Percentiles rank a stretch among this genome's conserved stretches.
phyloP scores from a whole-genome alignment of 2,888 invertebrate genomes.

The Phyto melanocephala region DNA sequence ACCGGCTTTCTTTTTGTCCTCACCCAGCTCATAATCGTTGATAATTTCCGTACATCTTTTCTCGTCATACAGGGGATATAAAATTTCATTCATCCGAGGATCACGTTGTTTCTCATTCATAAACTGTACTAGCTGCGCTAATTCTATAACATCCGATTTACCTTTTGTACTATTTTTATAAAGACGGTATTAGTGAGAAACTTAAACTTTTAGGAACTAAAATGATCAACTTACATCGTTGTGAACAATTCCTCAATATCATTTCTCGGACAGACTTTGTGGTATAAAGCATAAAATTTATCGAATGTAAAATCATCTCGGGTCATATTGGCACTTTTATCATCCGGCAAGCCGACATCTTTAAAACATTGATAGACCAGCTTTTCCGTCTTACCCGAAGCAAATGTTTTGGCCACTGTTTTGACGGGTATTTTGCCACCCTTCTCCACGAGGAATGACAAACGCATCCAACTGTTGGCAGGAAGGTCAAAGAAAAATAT shows the following conservation, averaged over 20 bases:
- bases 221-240: constrained; percentile 92
- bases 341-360: constrained; percentile 95
- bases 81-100: constrained; percentile 98
- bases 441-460: constrained; percentile 95
- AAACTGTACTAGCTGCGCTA: constrained; percentile 94
- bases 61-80: constrained; percentile 97
- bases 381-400: constrained; percentile 99
- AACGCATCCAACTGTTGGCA: constrained; percentile 95
- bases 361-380: constrained; percentile 97
- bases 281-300: constrained; percentile 98
- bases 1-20: constrained; percentile 80
- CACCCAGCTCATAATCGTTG: constrained; percentile 92
- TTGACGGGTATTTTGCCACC: constrained; percentile 98
- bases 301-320: constrained; percentile 97
- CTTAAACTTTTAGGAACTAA: not conserved
- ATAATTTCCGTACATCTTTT: constrained; percentile 96
- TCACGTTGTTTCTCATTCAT: constrained; percentile 98
- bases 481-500: not conserved
- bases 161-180: constrained; percentile 88
- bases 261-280: constrained; percentile 98
- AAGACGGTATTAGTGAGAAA: not conserved
- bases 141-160: constrained; percentile 90
- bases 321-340: constrained; percentile 97
- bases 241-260: constrained; percentile 99
- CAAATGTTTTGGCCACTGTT: constrained; percentile 97